phyloP scores from a whole-genome alignment of 2,113 vertebrate genomes.

The Eupsittula cactorum region DNA sequence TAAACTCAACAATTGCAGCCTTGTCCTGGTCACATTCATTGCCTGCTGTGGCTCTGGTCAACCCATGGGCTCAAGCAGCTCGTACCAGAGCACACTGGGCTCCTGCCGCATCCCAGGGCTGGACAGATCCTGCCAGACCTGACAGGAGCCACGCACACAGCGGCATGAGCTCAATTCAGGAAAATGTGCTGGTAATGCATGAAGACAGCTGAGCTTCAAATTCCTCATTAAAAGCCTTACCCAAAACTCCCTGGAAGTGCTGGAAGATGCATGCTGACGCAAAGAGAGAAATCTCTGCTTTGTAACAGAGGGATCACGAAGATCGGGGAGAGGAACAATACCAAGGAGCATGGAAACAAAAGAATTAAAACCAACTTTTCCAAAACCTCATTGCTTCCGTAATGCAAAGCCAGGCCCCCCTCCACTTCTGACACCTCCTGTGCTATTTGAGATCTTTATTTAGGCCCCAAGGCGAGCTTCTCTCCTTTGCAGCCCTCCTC shows the following conservation, averaged over 20 bases:
- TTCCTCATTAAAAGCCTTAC: neutral
- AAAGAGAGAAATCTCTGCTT: neutral
- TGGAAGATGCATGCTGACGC: neutral
- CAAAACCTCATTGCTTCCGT: neutral
- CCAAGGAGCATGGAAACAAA: neutral
- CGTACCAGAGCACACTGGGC: neutral
- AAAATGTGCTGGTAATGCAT: neutral
- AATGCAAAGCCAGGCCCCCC: neutral
- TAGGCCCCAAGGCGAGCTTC: rapidly evolving
- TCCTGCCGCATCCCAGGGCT: neutral
- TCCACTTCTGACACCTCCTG: neutral
- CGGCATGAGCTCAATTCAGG: neutral
- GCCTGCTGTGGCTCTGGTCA: neutral
- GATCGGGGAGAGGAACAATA: neutral
- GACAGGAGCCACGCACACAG: neutral
- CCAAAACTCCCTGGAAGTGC: neutral
- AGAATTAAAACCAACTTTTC: neutral
- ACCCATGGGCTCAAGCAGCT: neutral
- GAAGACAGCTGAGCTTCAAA: neutral
- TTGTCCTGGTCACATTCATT: neutral
- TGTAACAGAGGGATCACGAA: neutral
- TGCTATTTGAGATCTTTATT: rapidly evolving
- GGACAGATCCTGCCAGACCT: neutral
- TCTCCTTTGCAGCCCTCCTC: neutral
- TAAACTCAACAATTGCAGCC: neutral